These are phyloP conservation scores for Danio rerio DNA, from an alignment of 2,113 vertebrate species.

Conservation along the genomic window GRCz12tu NC_133184.1:9799001-9799500, in stretches of 20 bases:
- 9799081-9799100: slow-evolving; percentile 25
- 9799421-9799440: neutral
- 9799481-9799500: too few species aligned
- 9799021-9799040: slow-evolving; percentile 50
- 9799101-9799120: slow-evolving; percentile 32
- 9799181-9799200: neutral
- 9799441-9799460: too few species aligned
- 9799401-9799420: neutral
- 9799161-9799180: neutral
- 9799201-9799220: neutral
- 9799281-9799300: neutral
- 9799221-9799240: neutral
- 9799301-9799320: neutral
- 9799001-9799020: slow-evolving; percentile 30
- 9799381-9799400: slow-evolving; percentile 2
- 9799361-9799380: slow-evolving; percentile 21
- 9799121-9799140: slow-evolving; percentile 22
- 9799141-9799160: neutral
- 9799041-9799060: slow-evolving; percentile 52
- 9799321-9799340: slow-evolving; percentile 22
- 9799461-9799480: too few species aligned
- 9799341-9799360: slow-evolving; percentile 52
- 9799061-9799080: slow-evolving; percentile 59
- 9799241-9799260: neutral
- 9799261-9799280: neutral